phyloP scores from a whole-genome alignment of 2,888 invertebrate genomes.

The Clostera curtula region DNA sequence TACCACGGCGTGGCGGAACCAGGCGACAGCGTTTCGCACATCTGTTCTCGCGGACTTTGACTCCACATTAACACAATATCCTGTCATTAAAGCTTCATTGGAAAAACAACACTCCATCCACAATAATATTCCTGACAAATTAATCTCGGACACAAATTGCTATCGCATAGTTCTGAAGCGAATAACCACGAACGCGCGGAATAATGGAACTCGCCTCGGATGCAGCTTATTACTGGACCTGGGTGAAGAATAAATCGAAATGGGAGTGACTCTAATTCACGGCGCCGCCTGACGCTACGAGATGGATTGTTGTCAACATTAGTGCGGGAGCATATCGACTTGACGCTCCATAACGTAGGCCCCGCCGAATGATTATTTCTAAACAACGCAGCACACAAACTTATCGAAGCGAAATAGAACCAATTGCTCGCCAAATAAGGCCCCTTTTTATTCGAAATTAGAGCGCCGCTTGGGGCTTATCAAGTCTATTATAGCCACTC shows the following conservation, averaged over 20 bases:
- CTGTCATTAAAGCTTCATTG: constrained; percentile 62
- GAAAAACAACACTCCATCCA: constrained; percentile 42
- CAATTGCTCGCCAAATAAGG: constrained; percentile 36
- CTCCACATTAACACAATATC: constrained; percentile 57
- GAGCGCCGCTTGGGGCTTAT: constrained; percentile 33
- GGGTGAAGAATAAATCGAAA: constrained; percentile 64
- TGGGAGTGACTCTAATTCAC: constrained; percentile 68
- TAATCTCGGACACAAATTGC: constrained; percentile 53
- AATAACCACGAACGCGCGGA: constrained; percentile 27
- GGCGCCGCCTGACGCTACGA: constrained; percentile 65
- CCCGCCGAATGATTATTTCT: constrained; percentile 9
- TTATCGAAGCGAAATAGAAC: constrained; percentile 23
- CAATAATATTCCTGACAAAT: constrained; percentile 53
- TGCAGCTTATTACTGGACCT: constrained; percentile 44
- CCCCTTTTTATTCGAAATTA: constrained; percentile 28
- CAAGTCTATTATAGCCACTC: constrained; percentile 37
- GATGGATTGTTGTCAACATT: constrained; percentile 72
- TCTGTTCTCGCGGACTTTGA: constrained; percentile 43
- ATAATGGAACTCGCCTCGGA: constrained; percentile 43
- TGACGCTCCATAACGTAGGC: constrained; percentile 46
- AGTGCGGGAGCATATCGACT: constrained; percentile 68
- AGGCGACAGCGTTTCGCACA: constrained; percentile 54
- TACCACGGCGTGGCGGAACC: constrained; percentile 43
- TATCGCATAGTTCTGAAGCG: constrained; percentile 40
- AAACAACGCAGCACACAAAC: constrained; percentile 17